Conservation (phyloP, 2,888 invertebrate species). For the Drosophila barbarae region DNA sequence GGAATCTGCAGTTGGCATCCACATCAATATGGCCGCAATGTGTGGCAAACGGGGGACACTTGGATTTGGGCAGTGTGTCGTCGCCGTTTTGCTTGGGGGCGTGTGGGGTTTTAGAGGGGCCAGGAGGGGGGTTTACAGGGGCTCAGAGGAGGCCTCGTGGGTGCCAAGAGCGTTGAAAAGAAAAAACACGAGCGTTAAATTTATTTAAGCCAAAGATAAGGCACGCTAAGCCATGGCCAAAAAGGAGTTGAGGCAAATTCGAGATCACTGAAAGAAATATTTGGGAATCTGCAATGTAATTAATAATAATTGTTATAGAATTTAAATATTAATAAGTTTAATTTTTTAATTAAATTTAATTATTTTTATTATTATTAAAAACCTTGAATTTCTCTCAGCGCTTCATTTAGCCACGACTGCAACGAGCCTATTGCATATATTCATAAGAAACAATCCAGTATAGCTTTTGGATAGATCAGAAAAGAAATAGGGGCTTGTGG, state of each 20-base stretch:
- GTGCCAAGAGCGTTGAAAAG: conserved; percentile 61
- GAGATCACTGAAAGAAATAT: conserved; percentile 1
- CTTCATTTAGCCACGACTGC: conserved; percentile 6
- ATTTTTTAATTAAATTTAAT: too few relatives aligned
- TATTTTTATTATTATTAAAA: not conserved
- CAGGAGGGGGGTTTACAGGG: not conserved
- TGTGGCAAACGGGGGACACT: conserved; percentile 67
- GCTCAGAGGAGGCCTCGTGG: not conserved
- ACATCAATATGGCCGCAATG: conserved; percentile 20
- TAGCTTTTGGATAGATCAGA: conserved; percentile 18
- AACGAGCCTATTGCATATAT: conserved; percentile 41
- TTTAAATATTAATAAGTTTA: not conserved
- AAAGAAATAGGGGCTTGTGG: conserved; percentile 15
- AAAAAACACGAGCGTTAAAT: conserved; percentile 73
- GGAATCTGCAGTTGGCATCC: conserved; percentile 6
- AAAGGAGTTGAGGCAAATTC: conserved; percentile 15
- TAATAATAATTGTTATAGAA: too few relatives aligned
- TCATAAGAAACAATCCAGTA: conserved; percentile 62
- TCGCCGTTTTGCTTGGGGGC: conserved; percentile 20
- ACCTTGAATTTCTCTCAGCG: conserved; percentile 1
- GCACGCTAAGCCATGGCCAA: conserved; percentile 29
- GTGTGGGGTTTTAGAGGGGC: not conserved
- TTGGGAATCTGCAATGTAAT: too few relatives aligned
- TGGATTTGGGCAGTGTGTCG: conserved; percentile 72
- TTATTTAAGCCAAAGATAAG: conserved; percentile 73